These are phyloP conservation scores for Clusia tigrina DNA, from an alignment of 2,888 invertebrate species.

Conservation along the genomic window DNA sequence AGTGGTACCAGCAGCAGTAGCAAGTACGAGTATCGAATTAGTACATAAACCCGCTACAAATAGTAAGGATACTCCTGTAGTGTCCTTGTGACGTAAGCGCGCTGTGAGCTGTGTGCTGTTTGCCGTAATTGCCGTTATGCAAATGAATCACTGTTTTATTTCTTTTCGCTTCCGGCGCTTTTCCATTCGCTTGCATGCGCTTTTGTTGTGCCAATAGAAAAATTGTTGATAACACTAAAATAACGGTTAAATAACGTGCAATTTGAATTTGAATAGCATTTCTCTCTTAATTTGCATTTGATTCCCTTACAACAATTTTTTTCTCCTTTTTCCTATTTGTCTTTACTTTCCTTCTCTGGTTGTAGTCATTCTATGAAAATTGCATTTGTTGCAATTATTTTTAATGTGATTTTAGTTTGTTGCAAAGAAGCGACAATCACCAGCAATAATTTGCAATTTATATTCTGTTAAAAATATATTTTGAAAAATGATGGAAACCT, in stretches of 20 bases:
- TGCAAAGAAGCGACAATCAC: neutral
- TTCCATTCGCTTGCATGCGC: neutral
- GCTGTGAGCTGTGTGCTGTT: neutral
- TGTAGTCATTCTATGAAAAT: neutral
- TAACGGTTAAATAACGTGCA: conserved; percentile 2
- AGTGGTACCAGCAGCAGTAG: too few relatives aligned
- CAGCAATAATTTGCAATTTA: too few relatives aligned
- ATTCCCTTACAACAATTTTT: neutral
- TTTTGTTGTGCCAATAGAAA: conserved; percentile 1
- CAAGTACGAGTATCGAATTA: conserved; percentile 8
- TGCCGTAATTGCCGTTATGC: conserved; percentile 3
- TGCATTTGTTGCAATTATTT: conserved; percentile 6
- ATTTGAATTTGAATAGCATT: neutral
- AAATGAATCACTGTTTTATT: conserved; percentile 1
- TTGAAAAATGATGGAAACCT: too few relatives aligned
- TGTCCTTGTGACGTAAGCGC: too few relatives aligned
- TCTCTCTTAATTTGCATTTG: neutral
- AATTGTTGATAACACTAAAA: conserved; percentile 8
- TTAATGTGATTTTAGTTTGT: neutral
- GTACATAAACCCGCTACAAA: neutral
- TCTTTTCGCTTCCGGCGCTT: neutral
- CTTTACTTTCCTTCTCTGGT: neutral
- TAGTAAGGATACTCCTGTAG: neutral
- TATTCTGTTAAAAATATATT: too few relatives aligned
- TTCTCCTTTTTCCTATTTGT: neutral